phyloP scores from a whole-genome alignment of 2,888 invertebrate genomes.

The Spatulosminthurus flaviceps region DNA sequence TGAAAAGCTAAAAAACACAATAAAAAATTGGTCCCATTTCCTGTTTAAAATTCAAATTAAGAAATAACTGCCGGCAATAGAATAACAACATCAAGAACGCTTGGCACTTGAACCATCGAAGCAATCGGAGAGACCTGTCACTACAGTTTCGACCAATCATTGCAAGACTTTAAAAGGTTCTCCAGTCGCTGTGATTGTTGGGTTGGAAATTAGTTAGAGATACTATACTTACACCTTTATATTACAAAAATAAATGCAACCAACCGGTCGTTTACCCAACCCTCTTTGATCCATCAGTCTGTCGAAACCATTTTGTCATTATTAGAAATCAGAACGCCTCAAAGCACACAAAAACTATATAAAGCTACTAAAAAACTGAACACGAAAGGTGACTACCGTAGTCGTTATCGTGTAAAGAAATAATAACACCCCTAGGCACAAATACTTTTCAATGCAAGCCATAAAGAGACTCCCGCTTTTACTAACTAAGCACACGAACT shows the following conservation, averaged over 20 bases:
- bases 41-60: no score
- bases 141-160: no score
- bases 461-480: constrained; percentile 13
- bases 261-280: background rate
- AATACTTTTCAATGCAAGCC: background rate
- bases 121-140: no score
- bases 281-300: constrained; percentile 40
- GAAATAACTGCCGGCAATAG: no score
- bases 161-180: no score
- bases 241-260: constrained; percentile 16
- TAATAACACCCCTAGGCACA: constrained; percentile 21
- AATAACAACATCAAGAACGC: no score
- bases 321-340: constrained; percentile 49
- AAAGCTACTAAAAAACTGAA: background rate
- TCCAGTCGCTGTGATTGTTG: no score
- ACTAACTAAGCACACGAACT: background rate
- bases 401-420: constrained; percentile 1
- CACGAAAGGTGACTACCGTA: constrained; percentile 3
- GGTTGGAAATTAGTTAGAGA: no score
- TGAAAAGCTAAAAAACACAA: no score
- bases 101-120: no score
- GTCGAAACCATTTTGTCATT: constrained; percentile 48
- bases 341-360: constrained; percentile 9
- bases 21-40: no score
- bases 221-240: background rate